phyloP scores from a whole-genome alignment of 2,888 invertebrate genomes.

The Poecilus cupreus region DNA sequence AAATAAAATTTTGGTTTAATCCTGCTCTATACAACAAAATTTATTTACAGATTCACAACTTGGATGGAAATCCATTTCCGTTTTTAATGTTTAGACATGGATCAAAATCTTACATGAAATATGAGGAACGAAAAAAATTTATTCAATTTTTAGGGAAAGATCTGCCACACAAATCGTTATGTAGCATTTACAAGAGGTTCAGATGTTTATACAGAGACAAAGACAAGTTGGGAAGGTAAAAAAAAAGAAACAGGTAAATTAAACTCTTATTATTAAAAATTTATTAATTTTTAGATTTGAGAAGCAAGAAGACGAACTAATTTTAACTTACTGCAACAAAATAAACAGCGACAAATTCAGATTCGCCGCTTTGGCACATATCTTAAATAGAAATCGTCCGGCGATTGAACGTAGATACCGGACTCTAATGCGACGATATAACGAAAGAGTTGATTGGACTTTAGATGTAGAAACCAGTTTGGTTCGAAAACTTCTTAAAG shows the following conservation, averaged over 20 bases:
- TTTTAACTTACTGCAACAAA: conserved; percentile 28
- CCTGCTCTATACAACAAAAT: no score
- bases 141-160: conserved; percentile 44
- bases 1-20: no score
- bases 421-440: background rate
- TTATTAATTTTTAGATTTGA: conserved; percentile 45
- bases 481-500: background rate
- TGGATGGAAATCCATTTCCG: background rate
- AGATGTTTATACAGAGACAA: background rate
- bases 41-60: background rate
- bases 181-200: conserved; percentile 45
- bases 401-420: background rate
- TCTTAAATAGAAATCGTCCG: conserved; percentile 4
- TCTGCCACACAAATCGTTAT: conserved; percentile 34
- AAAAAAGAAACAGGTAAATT: background rate
- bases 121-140: conserved; percentile 46
- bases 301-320: conserved; percentile 36
- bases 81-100: background rate
- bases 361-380: conserved; percentile 1
- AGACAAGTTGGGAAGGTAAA: conserved; percentile 31
- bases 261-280: background rate
- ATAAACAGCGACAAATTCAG: background rate
- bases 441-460: background rate
- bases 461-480: background rate
- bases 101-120: background rate